Evolutionary conservation across 2,888 invertebrate species (phyloP).

Genomic region (Aplocera efformata): DNA sequence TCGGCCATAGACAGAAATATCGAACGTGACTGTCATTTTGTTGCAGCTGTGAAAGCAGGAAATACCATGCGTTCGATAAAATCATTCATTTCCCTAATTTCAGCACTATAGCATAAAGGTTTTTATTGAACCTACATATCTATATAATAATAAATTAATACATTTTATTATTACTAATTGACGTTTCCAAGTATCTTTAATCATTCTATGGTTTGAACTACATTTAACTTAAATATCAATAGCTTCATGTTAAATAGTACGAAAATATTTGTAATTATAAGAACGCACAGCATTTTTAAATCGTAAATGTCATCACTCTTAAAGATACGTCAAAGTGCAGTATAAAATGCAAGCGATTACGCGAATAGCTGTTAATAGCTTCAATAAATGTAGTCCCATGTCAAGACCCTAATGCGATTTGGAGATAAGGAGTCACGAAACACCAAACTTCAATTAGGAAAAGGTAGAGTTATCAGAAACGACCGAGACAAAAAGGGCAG

Average conservation of each 20-base stretch:
- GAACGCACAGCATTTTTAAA: constrained; percentile 1
- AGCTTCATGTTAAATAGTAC: too few species aligned
- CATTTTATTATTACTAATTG: too few species aligned
- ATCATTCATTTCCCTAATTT: constrained; percentile 1
- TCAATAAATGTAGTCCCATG: constrained; percentile 52
- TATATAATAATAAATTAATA: not conserved
- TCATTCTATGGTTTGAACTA: too few species aligned
- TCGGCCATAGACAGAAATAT: constrained; percentile 45
- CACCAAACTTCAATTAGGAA: constrained; percentile 75
- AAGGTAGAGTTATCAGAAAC: constrained; percentile 64
- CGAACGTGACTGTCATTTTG: constrained; percentile 26
- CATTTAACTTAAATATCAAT: too few species aligned
- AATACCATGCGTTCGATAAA: constrained; percentile 7
- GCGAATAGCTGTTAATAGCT: constrained; percentile 51
- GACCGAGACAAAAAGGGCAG: constrained; percentile 20
- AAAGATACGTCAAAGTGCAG: constrained; percentile 40
- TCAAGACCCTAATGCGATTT: constrained; percentile 60
- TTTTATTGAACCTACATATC: constrained; percentile 6
- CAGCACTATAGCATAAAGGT: not conserved
- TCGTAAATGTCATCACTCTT: constrained; percentile 3
- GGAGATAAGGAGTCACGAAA: constrained; percentile 62
- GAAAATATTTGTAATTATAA: too few species aligned
- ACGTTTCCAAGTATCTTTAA: too few species aligned
- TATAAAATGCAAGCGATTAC: constrained; percentile 40
- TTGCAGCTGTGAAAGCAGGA: constrained; percentile 16